A percentile compares a stretch with the other conserved stretches of the same genome.
These are phyloP conservation scores for Schizopygopsis pylzovi DNA, from an alignment of 2,797 vertebrate species.

Conservation along the genomic window DNA sequence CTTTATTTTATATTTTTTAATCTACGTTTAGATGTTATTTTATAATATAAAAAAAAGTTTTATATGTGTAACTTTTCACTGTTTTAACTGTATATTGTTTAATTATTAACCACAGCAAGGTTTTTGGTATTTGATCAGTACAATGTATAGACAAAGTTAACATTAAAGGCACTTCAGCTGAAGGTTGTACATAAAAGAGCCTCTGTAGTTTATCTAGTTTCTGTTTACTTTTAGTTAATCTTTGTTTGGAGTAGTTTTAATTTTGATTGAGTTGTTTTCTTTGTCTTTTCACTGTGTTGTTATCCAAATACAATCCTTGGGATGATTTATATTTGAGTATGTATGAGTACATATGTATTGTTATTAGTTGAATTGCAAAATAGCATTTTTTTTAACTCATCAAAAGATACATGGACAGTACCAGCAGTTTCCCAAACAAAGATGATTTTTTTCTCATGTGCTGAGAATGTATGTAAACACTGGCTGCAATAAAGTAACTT, in stretches of 20 bases:
- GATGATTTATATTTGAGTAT: conserved; percentile 5
- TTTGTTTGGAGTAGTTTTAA: conserved; percentile 7
- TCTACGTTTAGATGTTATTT: background rate
- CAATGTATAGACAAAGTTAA: background rate
- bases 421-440: background rate
- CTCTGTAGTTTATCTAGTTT: background rate
- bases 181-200: conserved; percentile 11
- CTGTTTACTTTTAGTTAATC: conserved; percentile 16
- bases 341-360: background rate
- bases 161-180: conserved; percentile 5
- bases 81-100: conserved; percentile 7
- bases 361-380: background rate
- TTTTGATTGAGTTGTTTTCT: background rate
- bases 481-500: background rate
- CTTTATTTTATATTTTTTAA: background rate
- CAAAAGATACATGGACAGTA: background rate
- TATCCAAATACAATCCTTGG: background rate
- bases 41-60: background rate
- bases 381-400: background rate
- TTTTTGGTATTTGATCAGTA: conserved; percentile 1
- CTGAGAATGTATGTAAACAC: background rate
- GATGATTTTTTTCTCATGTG: background rate
- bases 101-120: background rate
- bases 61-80: background rate
- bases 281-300: background rate